These are phyloP conservation scores for Leuciscus waleckii DNA, from an alignment of 2,797 vertebrate species.

Conservation along the genomic window DNA sequence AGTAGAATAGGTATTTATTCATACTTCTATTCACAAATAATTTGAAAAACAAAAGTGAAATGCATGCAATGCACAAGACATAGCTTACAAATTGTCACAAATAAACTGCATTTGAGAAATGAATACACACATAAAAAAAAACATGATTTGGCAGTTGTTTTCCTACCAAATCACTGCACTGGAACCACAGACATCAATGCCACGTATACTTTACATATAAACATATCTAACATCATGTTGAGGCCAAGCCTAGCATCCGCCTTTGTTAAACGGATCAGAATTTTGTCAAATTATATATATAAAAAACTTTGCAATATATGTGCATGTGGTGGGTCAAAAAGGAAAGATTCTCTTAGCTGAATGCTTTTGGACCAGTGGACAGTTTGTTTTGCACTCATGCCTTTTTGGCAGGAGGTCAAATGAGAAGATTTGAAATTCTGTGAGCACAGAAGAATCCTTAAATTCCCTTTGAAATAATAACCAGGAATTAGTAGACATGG, in stretches of 20 bases:
- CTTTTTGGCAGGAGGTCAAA: not conserved
- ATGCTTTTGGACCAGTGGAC: not conserved
- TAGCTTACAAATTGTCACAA: no score
- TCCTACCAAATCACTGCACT: not conserved
- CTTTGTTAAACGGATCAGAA: not conserved
- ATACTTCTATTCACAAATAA: not conserved
- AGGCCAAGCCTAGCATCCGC: not conserved
- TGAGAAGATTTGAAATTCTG: not conserved
- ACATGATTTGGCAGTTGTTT: not conserved
- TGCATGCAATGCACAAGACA: no score
- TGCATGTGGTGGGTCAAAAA: not conserved
- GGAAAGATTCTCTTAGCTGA: not conserved
- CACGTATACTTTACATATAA: constrained; percentile 1
- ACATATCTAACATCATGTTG: not conserved
- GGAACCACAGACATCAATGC: not conserved
- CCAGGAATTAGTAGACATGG: not conserved
- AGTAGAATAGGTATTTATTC: not conserved
- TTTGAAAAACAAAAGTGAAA: not conserved
- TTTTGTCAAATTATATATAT: not conserved
- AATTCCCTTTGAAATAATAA: not conserved
- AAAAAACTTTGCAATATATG: not conserved
- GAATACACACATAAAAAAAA: not conserved
- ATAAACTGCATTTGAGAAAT: constrained; percentile 1
- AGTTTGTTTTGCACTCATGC: not conserved
- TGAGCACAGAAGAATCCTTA: not conserved